Base-by-base conservation (phyloP, 1,140 invertebrate species). In the Drosophila nigrodunni region DNA sequence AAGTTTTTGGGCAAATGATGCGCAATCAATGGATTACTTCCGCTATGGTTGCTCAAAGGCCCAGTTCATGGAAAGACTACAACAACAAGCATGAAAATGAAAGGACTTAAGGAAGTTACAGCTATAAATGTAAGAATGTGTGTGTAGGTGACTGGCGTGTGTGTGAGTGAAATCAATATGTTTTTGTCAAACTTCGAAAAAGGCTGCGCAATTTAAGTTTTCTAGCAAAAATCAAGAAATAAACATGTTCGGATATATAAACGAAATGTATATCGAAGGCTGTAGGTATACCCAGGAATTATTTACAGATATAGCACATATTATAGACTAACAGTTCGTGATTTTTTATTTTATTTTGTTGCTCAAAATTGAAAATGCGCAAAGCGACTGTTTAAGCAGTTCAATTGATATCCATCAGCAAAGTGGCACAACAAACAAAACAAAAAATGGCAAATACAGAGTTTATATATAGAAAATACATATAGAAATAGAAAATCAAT, bases 321-420 rank as follows among this genome's bases (percentile, higher is more conserved):
- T 25, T 25, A 2, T 25, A 25, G 25, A 25, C 25, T 25, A 25
- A 25, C 25, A 30, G 25, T 30, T 30, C 25, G 25, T 30, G 25
- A 30, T 30, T 30, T 30, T 30, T 30, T 21, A 46, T 58, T 62
- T 58, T 13, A 21, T 66, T 65, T 50, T 66, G 61, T 49, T 61
- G 72, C 49, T 47, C 39, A 69, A 77, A 80, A 80, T 87, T 72
- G 74, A 85, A 88, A 88, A 89, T 83, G 74, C 69, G 85, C 80
- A 83, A 83, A 87, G 68, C 74, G 78, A 73, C 76, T 88, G 80
- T 83, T 86, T 78, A 86, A 86, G 82, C 79, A 77, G 77, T 86
- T 89, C 85, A 89, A 89, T 89, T 88, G 83, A 88, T 85, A 89
- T 89, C 80, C 85, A 88, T 83, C 83, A 83, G 82, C 71, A 86